A percentile compares a stretch with the other conserved stretches of the same genome.
Evolutionary conservation across 2,113 vertebrate genomes (phyloP).

Genomic region (Callaeas wilsoni): DNA sequence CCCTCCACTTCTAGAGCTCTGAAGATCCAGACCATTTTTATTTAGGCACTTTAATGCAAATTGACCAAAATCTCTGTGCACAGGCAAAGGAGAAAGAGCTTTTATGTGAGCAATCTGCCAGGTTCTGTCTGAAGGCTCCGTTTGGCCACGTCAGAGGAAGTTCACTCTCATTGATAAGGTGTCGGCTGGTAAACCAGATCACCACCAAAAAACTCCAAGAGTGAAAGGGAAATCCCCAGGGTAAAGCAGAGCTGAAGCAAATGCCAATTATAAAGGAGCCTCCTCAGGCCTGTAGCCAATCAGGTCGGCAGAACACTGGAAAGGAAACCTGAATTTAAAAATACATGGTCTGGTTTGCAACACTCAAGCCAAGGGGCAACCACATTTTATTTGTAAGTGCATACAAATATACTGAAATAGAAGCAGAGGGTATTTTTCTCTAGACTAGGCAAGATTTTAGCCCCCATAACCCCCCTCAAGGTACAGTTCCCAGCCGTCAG

Average conservation of each 20-base stretch:
- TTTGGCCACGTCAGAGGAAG: slow-evolving; percentile 63
- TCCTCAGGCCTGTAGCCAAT: slow-evolving; percentile 14
- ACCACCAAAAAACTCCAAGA: slow-evolving; percentile 69
- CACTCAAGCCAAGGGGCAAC: not conserved
- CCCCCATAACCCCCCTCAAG: not conserved
- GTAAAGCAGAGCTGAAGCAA: slow-evolving; percentile 17
- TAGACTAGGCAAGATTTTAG: not conserved
- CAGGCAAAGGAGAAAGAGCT: not conserved
- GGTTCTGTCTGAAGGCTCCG: not conserved
- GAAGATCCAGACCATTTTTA: not conserved
- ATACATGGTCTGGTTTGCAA: slow-evolving; percentile 32
- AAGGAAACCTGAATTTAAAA: slow-evolving; percentile 60
- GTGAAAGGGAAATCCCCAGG: slow-evolving; percentile 70
- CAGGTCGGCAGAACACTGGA: slow-evolving; percentile 10
- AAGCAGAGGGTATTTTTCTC: not conserved
- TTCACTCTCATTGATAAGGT: slow-evolving; percentile 56
- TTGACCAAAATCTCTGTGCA: not conserved
- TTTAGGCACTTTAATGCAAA: not conserved
- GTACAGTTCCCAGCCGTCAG: not conserved
- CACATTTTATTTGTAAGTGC: slow-evolving; percentile 13
- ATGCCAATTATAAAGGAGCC: slow-evolving; percentile 22
- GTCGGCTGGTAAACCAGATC: slow-evolving; percentile 53
- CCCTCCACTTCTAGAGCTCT: not conserved
- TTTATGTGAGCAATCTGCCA: not conserved
- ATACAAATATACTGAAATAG: not conserved